Percentiles rank a stretch among this genome's conserved stretches.
Evolutionary conservation across 2,888 invertebrate genomes (phyloP).

Genomic region (Pheosia tremula): DNA sequence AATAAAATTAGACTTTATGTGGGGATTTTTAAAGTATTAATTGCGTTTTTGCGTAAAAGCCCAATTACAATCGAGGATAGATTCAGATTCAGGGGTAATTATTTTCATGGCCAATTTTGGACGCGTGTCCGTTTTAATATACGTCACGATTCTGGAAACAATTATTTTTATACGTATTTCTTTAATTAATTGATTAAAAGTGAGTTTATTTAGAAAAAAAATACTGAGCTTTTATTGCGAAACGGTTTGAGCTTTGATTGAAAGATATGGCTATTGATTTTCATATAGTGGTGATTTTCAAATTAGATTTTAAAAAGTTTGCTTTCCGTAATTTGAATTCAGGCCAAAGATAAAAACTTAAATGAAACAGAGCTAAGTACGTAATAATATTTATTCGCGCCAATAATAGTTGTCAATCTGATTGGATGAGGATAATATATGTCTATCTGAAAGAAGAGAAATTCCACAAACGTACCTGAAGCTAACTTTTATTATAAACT

Average conservation of each 20-base stretch:
- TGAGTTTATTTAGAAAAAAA: constrained; percentile 3
- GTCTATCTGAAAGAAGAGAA: no score
- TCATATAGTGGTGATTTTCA: no score
- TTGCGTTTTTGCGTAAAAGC: neutral
- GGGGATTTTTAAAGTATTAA: neutral
- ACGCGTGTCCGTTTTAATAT: constrained; percentile 43
- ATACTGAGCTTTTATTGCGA: neutral
- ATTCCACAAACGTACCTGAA: no score
- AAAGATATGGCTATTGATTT: neutral
- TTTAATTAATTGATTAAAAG: constrained; percentile 3
- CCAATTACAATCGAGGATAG: constrained; percentile 33
- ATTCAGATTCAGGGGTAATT: constrained; percentile 60
- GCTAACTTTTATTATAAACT: no score
- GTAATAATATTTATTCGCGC: no score
- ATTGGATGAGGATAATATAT: no score
- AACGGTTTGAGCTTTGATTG: constrained; percentile 6
- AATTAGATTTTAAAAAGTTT: no score
- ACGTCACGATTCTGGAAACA: constrained; percentile 35
- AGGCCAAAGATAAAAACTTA: no score
- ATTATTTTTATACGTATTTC: constrained; percentile 24
- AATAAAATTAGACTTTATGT: neutral
- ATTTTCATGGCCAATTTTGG: constrained; percentile 57
- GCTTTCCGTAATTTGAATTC: no score
- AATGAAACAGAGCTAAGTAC: no score
- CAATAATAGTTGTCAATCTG: no score